Conservation (phyloP, 2,113 vertebrate species). For the Spea bombifrons region DNA sequence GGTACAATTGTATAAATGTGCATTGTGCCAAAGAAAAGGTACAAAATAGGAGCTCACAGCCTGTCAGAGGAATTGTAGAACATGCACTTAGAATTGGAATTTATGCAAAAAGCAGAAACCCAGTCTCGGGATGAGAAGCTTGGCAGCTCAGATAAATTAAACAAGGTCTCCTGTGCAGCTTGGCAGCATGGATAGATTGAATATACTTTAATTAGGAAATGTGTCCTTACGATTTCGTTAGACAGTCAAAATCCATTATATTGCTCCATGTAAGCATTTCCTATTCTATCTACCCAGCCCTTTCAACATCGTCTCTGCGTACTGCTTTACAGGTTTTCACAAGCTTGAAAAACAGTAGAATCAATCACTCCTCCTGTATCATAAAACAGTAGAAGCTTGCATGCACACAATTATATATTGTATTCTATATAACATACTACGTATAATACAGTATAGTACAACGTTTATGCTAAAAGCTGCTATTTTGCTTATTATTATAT, state of each 20-base stretch:
- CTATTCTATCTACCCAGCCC: not conserved
- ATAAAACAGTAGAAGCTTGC: too few species aligned
- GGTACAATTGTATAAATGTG: slow-evolving; percentile 6
- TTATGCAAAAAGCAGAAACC: slow-evolving; percentile 36
- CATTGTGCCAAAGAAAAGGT: not conserved
- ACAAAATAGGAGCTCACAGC: slow-evolving; percentile 31
- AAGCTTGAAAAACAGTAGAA: not conserved
- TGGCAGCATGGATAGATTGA: slow-evolving; percentile 45
- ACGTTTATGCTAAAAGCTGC: too few species aligned
- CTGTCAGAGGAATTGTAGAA: slow-evolving; percentile 37
- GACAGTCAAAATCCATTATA: slow-evolving; percentile 43
- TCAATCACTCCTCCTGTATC: not conserved
- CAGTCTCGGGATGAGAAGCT: slow-evolving; percentile 35
- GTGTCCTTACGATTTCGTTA: slow-evolving; percentile 41
- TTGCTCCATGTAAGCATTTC: slow-evolving; percentile 16
- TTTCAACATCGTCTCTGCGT: slow-evolving; percentile 15
- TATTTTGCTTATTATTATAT: too few species aligned
- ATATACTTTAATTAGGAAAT: slow-evolving; percentile 49
- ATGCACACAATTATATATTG: too few species aligned
- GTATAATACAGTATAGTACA: too few species aligned
- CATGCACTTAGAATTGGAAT: slow-evolving; percentile 26
- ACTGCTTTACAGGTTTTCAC: not conserved
- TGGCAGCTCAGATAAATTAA: slow-evolving; percentile 46
- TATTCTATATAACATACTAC: too few species aligned
- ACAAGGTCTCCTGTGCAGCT: slow-evolving; percentile 43